Base-by-base conservation (phyloP, 1,140 invertebrate species). In the Dreissena rostriformis region DNA sequence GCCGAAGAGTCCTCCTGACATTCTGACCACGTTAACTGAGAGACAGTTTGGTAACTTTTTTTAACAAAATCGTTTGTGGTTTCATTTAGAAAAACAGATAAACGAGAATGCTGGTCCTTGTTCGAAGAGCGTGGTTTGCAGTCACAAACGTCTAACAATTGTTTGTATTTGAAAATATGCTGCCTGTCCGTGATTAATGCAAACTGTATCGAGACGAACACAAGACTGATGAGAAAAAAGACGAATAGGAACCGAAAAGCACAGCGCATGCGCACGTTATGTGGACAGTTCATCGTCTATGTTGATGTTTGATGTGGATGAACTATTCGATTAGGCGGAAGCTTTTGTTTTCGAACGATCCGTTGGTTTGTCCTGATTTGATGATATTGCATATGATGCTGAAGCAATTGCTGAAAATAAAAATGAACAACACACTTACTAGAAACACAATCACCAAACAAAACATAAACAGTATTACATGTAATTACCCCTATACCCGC, bases 171-270 rank as follows among this genome's bases (percentile, higher is more conserved):
- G 57, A 61, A 61, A 61, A 61, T 4, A 24, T 61, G 17, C 22
- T 61, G 57, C 22, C 39, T 72, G 39, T 75, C 72, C 10, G 80
- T 74, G 19, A 82, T 10, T 29, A 82, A 10, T 7, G 80, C 55
- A 19, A 82, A 75, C 17, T 82, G 80, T 26, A 82, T 82, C 29
- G 72, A 75, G 19, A 82, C 53, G 29, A 82, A 75, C n/a, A 63
- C 66, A 68, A 82, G 73, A 28, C 55, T 68, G 28, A 82, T 1
- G 22, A 82, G 24, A 49, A 82, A 82, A 14, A 66, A 17, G 22
- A 29, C 53, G 68, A 82, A 75, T 26, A 82, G 39, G 39, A 75
- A 75, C 53, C 80, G 22, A 63, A 82, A 75, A 14, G 80, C 71
- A 74, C 80, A 82, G 24, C 80, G 28, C 80, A 74, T 82, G 12